Conservation (phyloP, 2,888 invertebrate species). For the Pelosia muscerda region DNA sequence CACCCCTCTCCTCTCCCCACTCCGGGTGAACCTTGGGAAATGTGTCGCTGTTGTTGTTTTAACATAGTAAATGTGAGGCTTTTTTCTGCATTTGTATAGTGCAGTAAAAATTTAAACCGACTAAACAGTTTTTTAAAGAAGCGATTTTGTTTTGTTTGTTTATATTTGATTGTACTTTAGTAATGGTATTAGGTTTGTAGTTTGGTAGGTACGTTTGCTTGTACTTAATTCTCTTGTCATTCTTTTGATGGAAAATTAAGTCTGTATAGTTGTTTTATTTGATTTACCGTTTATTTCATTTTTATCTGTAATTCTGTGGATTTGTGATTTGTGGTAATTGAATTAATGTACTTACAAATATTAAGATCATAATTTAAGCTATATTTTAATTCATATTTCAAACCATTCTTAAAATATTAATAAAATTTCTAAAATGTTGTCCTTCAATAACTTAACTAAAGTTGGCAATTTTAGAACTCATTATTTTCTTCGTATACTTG, state of each 20-base stretch:
- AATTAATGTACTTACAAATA: no score
- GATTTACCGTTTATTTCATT: no score
- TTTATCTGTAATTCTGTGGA: no score
- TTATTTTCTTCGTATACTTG: conserved; percentile 42
- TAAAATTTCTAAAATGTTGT: background rate
- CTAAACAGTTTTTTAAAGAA: background rate
- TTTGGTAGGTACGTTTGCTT: background rate
- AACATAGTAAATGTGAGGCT: conserved; percentile 42
- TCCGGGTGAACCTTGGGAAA: conserved; percentile 56
- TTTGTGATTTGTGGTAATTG: no score
- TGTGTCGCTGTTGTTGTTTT: conserved; percentile 58
- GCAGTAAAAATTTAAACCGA: conserved; percentile 8
- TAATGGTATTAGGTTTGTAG: no score
- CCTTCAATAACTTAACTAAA: conserved; percentile 32
- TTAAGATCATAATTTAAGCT: no score
- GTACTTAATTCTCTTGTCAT: no score
- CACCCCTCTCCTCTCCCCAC: conserved; percentile 41
- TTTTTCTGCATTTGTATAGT: conserved; percentile 36
- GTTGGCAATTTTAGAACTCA: conserved; percentile 49
- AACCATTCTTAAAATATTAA: background rate
- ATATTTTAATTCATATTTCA: no score
- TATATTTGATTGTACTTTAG: no score
- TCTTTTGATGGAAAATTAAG: no score
- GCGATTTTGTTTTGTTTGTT: background rate
- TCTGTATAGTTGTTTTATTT: no score